phyloP scores from a whole-genome alignment of 2,797 vertebrate species.

The Columba guinea region DNA sequence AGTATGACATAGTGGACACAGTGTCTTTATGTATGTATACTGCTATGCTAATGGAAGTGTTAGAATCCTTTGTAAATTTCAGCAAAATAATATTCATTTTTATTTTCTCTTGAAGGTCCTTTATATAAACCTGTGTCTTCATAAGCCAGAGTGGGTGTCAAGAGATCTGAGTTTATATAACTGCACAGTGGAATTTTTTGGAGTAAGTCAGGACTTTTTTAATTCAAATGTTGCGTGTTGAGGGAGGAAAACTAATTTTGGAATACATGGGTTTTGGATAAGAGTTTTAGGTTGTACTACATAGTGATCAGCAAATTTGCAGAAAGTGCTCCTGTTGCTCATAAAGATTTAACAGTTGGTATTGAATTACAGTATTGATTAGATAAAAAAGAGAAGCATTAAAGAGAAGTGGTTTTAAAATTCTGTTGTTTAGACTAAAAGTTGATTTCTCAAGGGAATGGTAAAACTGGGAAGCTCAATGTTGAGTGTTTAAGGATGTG shows the following conservation, averaged over 20 bases:
- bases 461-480: not conserved
- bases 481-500: not conserved
- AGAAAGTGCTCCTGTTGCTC: slow-evolving; percentile 3
- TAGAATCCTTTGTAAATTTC: slow-evolving; percentile 9
- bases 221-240: slow-evolving; percentile 55
- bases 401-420: not conserved
- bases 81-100: not conserved
- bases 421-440: not conserved
- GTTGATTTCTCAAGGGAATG: not conserved
- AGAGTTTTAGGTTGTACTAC: slow-evolving; percentile 41
- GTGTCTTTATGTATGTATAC: not conserved
- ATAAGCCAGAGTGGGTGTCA: slow-evolving; percentile 56
- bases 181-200: slow-evolving; percentile 52
- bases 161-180: slow-evolving; percentile 62
- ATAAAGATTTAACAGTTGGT: slow-evolving; percentile 4
- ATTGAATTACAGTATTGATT: slow-evolving; percentile 16
- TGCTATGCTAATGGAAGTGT: slow-evolving; percentile 1
- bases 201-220: slow-evolving; percentile 65
- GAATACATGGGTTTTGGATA: slow-evolving; percentile 39
- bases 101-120: slow-evolving; percentile 50
- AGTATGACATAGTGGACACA: not conserved
- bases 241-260: slow-evolving; percentile 59
- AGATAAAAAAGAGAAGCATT: slow-evolving; percentile 4
- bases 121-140: slow-evolving; percentile 57
- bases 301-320: not conserved